Evolutionary conservation across 2,797 vertebrate genomes (phyloP).

Genomic region (Lepilemur ruficaudatus): DNA sequence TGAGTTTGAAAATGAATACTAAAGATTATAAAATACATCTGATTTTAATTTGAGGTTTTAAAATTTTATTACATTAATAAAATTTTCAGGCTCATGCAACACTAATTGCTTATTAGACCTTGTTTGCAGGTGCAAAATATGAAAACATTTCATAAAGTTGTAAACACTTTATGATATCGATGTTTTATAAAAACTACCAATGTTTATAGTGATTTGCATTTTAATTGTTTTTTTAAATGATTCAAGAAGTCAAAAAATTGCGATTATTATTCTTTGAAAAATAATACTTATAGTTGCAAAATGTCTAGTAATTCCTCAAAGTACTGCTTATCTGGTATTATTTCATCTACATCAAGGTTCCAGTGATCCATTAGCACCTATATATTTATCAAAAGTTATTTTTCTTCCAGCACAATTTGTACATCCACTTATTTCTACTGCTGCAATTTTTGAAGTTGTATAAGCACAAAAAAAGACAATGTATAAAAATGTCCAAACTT

Average conservation of each 20-base stretch:
- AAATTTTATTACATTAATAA: not conserved
- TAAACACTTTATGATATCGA: not conserved
- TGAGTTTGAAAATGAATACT: not conserved
- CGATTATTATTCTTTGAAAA: not conserved
- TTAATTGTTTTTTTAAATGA: not conserved
- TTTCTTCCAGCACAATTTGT: not conserved
- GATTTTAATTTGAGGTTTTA: not conserved
- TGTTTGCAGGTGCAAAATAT: not conserved
- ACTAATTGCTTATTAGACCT: not conserved
- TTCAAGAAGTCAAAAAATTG: not conserved
- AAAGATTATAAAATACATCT: not conserved
- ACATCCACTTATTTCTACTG: not conserved
- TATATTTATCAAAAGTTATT: not conserved
- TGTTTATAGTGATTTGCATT: not conserved
- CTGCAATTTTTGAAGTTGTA: not conserved
- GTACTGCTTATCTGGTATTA: not conserved
- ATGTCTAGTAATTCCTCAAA: not conserved
- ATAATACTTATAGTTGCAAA: not conserved
- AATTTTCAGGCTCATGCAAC: not conserved
- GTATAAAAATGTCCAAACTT: not conserved
- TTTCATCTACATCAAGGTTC: not conserved
- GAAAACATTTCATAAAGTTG: constrained; percentile 1
- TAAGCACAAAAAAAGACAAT: not conserved
- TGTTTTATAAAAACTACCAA: not conserved
- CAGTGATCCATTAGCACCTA: not conserved